Percentiles rank a stretch among this genome's conserved stretches.
These are phyloP conservation scores for Pteronotus mesoamericanus DNA, from an alignment of 2,797 vertebrate genomes.

Conservation along the genomic window DNA sequence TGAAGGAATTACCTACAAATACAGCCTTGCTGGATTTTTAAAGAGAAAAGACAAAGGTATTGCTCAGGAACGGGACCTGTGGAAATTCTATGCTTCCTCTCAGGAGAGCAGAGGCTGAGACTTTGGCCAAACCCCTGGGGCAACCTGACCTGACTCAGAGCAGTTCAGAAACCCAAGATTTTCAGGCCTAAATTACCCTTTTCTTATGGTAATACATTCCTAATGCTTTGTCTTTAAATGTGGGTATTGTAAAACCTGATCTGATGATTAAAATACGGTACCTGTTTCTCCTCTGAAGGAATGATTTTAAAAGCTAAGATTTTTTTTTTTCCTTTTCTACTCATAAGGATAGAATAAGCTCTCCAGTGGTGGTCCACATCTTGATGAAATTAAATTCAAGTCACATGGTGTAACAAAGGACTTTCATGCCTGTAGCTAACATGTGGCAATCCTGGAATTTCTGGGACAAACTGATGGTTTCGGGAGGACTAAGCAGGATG, in stretches of 20 bases:
- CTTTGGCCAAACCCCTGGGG: background rate
- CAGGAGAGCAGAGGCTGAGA: background rate
- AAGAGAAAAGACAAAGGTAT: background rate
- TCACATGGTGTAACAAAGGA: background rate
- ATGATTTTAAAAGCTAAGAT: background rate
- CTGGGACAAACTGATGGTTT: background rate
- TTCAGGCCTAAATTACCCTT: background rate
- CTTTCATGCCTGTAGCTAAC: background rate
- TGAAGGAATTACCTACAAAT: background rate
- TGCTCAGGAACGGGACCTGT: background rate
- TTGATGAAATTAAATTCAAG: background rate
- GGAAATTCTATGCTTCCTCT: background rate
- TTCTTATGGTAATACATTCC: background rate
- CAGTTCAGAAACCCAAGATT: background rate
- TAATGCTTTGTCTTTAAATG: background rate
- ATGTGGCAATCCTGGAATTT: background rate
- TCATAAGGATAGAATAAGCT: background rate
- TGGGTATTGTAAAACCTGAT: background rate
- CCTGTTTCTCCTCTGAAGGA: background rate
- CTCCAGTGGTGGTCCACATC: background rate
- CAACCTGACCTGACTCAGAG: too few relatives aligned
- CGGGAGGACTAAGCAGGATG: background rate
- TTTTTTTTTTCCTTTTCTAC: background rate
- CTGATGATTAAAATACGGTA: background rate
- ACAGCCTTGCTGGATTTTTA: background rate